Evolutionary conservation across 2,113 vertebrate genomes (phyloP).

Genomic region (Saccopteryx leptura): DNA sequence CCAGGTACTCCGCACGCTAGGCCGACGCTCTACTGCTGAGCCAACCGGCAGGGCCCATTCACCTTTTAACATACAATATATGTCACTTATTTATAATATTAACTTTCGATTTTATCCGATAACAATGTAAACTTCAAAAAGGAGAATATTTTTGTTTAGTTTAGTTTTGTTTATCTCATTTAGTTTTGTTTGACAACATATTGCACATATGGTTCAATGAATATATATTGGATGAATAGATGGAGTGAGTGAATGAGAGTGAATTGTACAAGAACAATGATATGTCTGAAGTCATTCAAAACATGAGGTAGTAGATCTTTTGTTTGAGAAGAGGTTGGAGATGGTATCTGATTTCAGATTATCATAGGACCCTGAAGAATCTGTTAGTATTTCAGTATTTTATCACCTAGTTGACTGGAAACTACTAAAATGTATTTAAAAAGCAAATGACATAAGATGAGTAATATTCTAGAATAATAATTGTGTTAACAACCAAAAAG

Average conservation of each 20-base stretch:
- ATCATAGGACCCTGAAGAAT: background rate
- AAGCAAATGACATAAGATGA: background rate
- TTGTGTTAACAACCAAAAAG: background rate
- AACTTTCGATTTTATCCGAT: background rate
- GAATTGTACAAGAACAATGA: background rate
- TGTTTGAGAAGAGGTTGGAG: background rate
- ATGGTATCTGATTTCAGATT: background rate
- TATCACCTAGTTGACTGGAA: background rate
- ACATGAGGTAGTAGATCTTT: background rate
- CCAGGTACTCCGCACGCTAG: too few species aligned
- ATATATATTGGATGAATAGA: background rate
- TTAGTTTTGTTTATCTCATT: background rate
- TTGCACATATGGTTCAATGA: background rate
- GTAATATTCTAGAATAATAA: background rate
- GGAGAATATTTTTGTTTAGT: background rate
- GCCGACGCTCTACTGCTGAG: too few species aligned
- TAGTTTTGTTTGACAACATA: background rate
- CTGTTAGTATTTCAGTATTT: background rate
- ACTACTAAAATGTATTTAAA: background rate
- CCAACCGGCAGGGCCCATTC: too few species aligned
- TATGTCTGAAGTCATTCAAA: background rate
- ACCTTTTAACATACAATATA: background rate
- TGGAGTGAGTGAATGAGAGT: background rate
- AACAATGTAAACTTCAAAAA: background rate
- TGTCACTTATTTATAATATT: background rate